These are phyloP conservation scores for Gasteruption jaculator DNA, from an alignment of 2,888 invertebrate species.

Conservation along the genomic window DNA sequence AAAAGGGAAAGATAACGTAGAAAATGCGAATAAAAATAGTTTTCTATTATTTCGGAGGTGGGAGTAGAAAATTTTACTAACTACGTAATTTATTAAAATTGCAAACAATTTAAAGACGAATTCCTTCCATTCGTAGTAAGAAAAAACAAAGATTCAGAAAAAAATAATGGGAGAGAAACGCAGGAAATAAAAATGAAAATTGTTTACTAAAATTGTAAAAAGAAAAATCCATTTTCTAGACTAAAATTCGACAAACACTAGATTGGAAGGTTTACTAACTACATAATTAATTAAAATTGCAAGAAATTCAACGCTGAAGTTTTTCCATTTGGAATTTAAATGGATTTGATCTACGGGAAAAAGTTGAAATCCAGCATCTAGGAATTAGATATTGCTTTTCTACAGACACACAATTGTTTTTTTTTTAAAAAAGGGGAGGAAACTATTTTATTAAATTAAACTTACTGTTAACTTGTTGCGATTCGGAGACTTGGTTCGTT, in stretches of 20 bases:
- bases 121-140: slow-evolving; percentile 3
- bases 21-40: slow-evolving; percentile 6
- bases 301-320: too few species aligned
- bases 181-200: slow-evolving; percentile 10
- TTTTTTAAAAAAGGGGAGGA: slow-evolving; percentile 6
- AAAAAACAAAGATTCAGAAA: slow-evolving; percentile 10
- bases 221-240: too few species aligned
- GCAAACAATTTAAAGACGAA: neutral
- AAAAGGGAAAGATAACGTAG: slow-evolving; percentile 15
- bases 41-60: neutral
- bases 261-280: too few species aligned
- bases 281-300: too few species aligned
- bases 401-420: too few species aligned
- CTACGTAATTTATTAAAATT: slow-evolving; percentile 1
- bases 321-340: too few species aligned
- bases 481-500: slow-evolving; percentile 40
- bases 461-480: slow-evolving; percentile 48
- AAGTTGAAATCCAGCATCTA: too few species aligned
- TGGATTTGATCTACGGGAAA: too few species aligned
- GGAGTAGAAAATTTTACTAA: slow-evolving; percentile 16
- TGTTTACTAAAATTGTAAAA: too few species aligned
- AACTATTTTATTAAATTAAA: slow-evolving; percentile 21
- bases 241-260: too few species aligned
- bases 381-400: too few species aligned
- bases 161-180: slow-evolving; percentile 6